These are phyloP conservation scores for Emydura subglobosa DNA, from an alignment of 2,113 vertebrate species.

Conservation along the genomic window DNA sequence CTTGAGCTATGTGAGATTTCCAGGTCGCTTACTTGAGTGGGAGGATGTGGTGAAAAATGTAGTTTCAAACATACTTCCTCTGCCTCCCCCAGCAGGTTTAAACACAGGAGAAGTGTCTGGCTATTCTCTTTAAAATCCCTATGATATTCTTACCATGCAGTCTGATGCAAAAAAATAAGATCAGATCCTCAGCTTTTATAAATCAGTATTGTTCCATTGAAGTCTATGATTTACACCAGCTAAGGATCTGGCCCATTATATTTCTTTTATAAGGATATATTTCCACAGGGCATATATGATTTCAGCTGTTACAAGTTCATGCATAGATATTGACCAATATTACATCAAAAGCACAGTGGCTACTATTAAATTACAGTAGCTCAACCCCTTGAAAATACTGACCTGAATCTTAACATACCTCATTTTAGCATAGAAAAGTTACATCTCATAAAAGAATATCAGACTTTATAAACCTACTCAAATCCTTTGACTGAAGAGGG, in stretches of 20 bases:
- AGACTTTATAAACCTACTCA: constrained; percentile 78
- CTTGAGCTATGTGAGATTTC: neutral
- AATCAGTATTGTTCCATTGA: neutral
- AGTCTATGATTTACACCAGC: neutral
- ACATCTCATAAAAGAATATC: constrained; percentile 79
- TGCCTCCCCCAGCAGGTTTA: neutral
- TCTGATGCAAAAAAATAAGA: too few species aligned
- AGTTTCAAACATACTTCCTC: neutral
- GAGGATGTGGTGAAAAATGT: neutral
- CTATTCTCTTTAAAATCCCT: neutral
- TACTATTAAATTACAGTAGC: constrained; percentile 33
- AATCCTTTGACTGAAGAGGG: constrained; percentile 81
- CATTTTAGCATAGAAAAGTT: constrained; percentile 73
- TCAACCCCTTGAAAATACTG: constrained; percentile 47
- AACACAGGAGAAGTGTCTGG: neutral
- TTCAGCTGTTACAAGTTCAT: neutral
- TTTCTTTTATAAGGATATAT: neutral
- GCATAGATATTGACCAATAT: constrained; percentile 25
- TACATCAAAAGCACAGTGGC: constrained; percentile 44
- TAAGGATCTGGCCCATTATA: neutral
- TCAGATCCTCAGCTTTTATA: neutral
- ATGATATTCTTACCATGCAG: neutral
- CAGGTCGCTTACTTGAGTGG: neutral
- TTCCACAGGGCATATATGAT: neutral
- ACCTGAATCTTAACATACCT: constrained; percentile 72